phyloP scores from a whole-genome alignment of 2,113 vertebrate genomes.

The Psilopsiagon aurifrons region DNA sequence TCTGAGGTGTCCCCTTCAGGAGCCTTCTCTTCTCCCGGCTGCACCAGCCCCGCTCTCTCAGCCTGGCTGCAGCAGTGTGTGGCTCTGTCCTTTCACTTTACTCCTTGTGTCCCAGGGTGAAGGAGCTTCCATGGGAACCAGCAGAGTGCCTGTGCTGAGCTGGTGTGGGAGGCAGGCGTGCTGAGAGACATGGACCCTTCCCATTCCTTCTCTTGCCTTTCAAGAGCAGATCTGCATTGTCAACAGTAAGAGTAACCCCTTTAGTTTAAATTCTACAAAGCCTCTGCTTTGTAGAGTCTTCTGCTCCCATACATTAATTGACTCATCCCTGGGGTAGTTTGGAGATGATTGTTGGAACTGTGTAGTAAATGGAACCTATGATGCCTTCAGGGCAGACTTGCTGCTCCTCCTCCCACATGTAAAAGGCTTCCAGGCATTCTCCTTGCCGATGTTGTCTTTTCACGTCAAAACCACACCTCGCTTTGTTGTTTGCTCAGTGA shows the following conservation, averaged over 20 bases:
- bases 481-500: background rate
- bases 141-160: background rate
- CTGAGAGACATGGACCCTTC: background rate
- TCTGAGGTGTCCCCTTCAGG: background rate
- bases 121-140: background rate
- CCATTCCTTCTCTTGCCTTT: background rate
- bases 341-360: accelerated
- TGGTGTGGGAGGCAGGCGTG: background rate
- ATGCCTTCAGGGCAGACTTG: background rate
- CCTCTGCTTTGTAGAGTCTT: accelerated
- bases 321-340: background rate
- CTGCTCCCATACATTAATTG: background rate
- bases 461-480: background rate
- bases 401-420: background rate
- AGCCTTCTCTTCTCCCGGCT: background rate
- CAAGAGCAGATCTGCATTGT: background rate
- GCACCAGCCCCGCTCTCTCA: background rate
- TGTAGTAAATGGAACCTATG: background rate
- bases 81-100: background rate
- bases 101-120: background rate
- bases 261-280: background rate
- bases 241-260: background rate
- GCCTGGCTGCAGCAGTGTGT: background rate
- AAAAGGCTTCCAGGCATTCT: background rate
- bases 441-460: background rate